These are phyloP conservation scores for Dendrophyllia cribrosa DNA, from an alignment of 64 coral and sea anemone species.

Conservation along the genomic window DNA sequence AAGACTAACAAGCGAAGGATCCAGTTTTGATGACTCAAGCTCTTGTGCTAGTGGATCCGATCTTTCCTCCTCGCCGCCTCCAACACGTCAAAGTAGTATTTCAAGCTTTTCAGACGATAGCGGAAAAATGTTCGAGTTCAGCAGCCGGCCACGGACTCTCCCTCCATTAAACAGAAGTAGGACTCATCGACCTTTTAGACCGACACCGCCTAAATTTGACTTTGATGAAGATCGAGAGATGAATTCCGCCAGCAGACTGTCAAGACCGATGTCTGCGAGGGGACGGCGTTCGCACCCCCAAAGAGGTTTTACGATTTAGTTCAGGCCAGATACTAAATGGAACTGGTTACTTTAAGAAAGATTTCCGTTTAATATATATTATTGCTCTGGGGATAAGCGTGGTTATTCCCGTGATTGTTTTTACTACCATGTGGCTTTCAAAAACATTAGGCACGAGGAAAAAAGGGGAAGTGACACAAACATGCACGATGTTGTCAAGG, in stretches of 20 bases:
- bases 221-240: conserved; percentile 31
- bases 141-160: conserved; percentile 14
- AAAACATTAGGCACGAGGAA: no score
- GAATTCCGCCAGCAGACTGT: not conserved
- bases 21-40: conserved; percentile 57
- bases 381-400: not conserved
- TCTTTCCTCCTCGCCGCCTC: conserved; percentile 45
- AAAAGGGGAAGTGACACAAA: no score
- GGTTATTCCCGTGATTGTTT: no score
- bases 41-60: conserved; percentile 32
- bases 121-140: conserved; percentile 1
- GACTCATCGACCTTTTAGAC: conserved; percentile 41
- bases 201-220: conserved; percentile 30
- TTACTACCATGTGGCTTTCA: no score
- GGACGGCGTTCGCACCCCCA: conserved; percentile 51
- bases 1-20: conserved; percentile 48
- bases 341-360: not conserved
- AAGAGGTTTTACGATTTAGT: conserved; percentile 66
- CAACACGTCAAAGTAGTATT: conserved; percentile 30
- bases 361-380: not conserved
- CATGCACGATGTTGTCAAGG: no score
- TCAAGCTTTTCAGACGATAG: conserved; percentile 32
- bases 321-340: not conserved
- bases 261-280: conserved; percentile 53
- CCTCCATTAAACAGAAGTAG: conserved; percentile 53